A percentile compares a stretch with the other conserved stretches of the same genome.
These are phyloP conservation scores for Drosophila simulans DNA, from an alignment of 1,140 invertebrate species.

Conservation along the genomic window DNA sequence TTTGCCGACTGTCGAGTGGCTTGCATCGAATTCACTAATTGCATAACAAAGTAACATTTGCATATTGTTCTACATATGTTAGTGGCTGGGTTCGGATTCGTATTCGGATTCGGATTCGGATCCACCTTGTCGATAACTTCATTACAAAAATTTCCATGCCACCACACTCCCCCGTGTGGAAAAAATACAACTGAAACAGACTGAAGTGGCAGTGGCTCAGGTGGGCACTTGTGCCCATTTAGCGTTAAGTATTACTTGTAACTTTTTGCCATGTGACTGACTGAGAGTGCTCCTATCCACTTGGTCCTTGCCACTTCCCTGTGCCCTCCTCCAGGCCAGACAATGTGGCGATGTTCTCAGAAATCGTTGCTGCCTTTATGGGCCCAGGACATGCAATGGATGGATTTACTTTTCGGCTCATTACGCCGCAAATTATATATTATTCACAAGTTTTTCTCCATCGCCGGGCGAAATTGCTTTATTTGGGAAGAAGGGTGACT, in stretches of 20 bases:
- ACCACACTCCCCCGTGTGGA: background rate
- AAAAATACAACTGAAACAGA: constrained; percentile 34
- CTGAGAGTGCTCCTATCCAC: constrained; percentile 44
- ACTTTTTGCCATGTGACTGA: constrained; percentile 79
- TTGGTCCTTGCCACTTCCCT: constrained; percentile 5
- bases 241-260: constrained; percentile 79
- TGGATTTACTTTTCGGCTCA: constrained; percentile 55
- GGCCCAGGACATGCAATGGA: constrained; percentile 58
- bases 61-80: constrained; percentile 80
- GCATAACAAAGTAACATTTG: constrained; percentile 84
- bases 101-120: constrained; percentile 21
- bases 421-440: constrained; percentile 72
- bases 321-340: constrained; percentile 37
- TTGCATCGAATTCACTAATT: constrained; percentile 84
- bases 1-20: constrained; percentile 48
- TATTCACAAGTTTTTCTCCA: constrained; percentile 44
- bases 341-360: constrained; percentile 64
- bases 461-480: constrained; percentile 39
- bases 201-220: constrained; percentile 40
- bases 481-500: constrained; percentile 34
- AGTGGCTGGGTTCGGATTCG: constrained; percentile 44
- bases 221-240: constrained; percentile 74
- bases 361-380: constrained; percentile 75
- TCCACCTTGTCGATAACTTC: constrained; percentile 72
- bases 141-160: constrained; percentile 68